phyloP scores from a whole-genome alignment of 2,797 vertebrate genomes.

The Galagoides demidoff region DNA sequence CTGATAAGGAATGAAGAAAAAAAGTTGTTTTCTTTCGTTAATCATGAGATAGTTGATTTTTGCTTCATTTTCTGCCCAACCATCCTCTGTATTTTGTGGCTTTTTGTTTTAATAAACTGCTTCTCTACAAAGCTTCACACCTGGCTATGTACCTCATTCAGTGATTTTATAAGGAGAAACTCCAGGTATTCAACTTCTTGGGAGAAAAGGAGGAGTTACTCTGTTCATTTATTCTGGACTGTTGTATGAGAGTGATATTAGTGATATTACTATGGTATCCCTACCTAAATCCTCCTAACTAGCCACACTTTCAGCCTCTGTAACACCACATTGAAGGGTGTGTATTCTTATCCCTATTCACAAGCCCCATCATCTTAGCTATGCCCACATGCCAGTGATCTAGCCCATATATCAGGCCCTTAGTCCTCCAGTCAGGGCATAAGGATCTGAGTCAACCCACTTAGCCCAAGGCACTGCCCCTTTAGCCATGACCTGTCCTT shows the following conservation, averaged over 20 bases:
- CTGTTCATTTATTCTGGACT: background rate
- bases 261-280: background rate
- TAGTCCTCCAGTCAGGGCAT: background rate
- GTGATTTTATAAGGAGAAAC: background rate
- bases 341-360: background rate
- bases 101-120: constrained; percentile 42
- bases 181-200: background rate
- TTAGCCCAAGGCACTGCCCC: background rate
- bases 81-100: background rate
- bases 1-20: background rate
- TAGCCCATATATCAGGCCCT: background rate
- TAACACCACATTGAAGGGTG: background rate
- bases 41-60: background rate
- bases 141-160: background rate
- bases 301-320: background rate
- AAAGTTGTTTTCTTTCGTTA: background rate
- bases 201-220: background rate
- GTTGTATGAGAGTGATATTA: background rate
- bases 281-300: background rate
- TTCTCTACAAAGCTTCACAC: background rate
- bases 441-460: background rate
- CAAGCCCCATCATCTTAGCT: background rate
- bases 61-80: background rate
- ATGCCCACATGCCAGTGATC: background rate
- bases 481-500: background rate